A percentile compares a stretch with the other conserved stretches of the same genome.
Conservation (phyloP, 2,113 vertebrate species). For the Pantherophis guttatus region DNA sequence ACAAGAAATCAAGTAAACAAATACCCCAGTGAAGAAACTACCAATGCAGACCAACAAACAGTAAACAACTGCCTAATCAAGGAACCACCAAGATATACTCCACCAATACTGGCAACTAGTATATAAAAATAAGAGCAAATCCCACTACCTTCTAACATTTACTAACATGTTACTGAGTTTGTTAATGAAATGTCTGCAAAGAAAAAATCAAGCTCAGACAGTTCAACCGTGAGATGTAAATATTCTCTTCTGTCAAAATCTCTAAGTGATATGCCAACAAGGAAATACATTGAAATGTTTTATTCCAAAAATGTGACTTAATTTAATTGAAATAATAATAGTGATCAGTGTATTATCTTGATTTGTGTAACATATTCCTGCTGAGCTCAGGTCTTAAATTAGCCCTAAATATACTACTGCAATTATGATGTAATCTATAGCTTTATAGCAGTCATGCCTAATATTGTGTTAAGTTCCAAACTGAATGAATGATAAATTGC, state of each 20-base stretch:
- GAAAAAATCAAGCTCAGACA: not conserved
- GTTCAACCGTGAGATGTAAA: not conserved
- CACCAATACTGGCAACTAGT: not conserved
- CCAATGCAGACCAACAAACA: not conserved
- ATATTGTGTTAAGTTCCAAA: not conserved
- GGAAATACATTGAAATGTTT: not conserved
- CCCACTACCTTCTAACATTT: not conserved
- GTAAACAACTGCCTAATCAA: not conserved
- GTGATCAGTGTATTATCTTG: not conserved
- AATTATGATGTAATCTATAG: not conserved
- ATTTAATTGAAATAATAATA: slow-evolving; percentile 1
- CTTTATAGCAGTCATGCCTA: not conserved
- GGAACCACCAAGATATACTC: not conserved
- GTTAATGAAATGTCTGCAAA: not conserved
- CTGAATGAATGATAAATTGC: not conserved
- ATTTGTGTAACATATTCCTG: not conserved
- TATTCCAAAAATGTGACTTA: not conserved
- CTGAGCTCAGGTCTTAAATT: not conserved
- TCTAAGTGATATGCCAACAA: not conserved
- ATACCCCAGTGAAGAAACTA: not conserved
- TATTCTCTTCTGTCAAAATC: not conserved
- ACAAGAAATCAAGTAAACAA: not conserved
- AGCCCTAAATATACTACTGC: not conserved
- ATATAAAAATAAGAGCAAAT: not conserved
- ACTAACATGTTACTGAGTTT: not conserved